Percentiles rank a stretch among this genome's conserved stretches.
phyloP scores from a whole-genome alignment of 2,113 vertebrate species.

The Lycocorax pyrrhopterus region DNA sequence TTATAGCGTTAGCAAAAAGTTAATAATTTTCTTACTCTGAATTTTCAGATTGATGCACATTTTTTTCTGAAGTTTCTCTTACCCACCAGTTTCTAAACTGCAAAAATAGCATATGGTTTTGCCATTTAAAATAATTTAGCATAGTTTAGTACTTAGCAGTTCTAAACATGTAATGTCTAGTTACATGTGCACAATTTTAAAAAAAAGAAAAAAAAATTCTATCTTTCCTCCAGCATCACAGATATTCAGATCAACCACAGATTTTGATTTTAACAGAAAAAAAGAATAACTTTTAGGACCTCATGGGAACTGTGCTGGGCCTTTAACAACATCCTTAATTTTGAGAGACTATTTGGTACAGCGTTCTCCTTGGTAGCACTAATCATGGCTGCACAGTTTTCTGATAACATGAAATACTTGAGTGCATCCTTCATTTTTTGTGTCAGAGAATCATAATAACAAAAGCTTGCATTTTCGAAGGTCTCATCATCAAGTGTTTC shows the following conservation, averaged over 20 bases:
- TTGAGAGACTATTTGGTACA: background rate
- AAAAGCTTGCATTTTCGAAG: background rate
- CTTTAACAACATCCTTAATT: background rate
- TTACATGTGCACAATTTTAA: background rate
- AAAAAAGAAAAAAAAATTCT: background rate
- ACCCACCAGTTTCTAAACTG: background rate
- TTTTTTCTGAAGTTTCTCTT: background rate
- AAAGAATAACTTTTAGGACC: background rate
- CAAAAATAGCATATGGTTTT: background rate
- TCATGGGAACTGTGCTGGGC: background rate
- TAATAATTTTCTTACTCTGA: background rate
- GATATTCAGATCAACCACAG: background rate
- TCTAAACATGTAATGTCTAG: background rate
- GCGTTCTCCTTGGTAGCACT: fast-evolving
- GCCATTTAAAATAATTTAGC: background rate
- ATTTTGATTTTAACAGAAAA: background rate
- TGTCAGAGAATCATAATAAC: background rate
- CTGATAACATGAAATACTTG: background rate
- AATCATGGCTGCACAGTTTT: background rate
- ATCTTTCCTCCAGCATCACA: background rate
- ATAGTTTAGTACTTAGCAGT: background rate
- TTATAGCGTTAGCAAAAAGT: background rate
- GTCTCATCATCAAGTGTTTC: background rate
- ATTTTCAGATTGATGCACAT: background rate
- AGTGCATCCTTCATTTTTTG: background rate